A percentile compares a stretch with the other conserved stretches of the same genome.
phyloP scores from a whole-genome alignment of 2,797 vertebrate species.

The Sebastes melanostomus region DNA sequence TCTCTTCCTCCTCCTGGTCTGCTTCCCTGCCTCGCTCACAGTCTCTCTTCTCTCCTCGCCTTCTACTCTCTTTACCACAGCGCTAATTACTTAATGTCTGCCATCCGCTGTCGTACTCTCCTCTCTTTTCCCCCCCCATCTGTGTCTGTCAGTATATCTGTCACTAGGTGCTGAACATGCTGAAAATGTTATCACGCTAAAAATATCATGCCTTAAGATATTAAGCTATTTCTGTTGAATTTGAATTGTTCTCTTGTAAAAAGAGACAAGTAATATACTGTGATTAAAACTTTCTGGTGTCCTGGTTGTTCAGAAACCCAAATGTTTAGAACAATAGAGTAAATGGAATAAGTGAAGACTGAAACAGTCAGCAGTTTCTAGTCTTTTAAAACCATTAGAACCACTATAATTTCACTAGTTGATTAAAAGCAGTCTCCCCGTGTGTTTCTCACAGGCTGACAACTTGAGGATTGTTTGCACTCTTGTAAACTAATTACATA shows the following conservation, averaged over 20 bases:
- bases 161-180: background rate
- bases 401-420: background rate
- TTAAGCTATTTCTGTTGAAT: background rate
- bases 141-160: background rate
- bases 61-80: conserved; percentile 8
- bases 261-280: background rate
- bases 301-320: background rate
- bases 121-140: background rate
- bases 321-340: background rate
- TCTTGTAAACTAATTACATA: background rate
- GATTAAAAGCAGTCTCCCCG: background rate
- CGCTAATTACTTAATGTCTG: conserved; percentile 42
- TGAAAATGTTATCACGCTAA: background rate
- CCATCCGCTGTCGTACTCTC: conserved; percentile 1
- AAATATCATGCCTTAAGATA: background rate
- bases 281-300: background rate
- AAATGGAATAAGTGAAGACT: background rate
- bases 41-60: background rate
- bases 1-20: conserved; percentile 42
- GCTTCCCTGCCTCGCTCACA: conserved; percentile 7
- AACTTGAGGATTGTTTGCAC: background rate
- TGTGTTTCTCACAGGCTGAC: background rate
- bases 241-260: background rate
- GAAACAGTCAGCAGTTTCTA: background rate
- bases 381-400: background rate